These are phyloP conservation scores for Cyanoramphus novaezelandiae DNA, from an alignment of 2,113 vertebrate species.

Conservation along the genomic window DNA sequence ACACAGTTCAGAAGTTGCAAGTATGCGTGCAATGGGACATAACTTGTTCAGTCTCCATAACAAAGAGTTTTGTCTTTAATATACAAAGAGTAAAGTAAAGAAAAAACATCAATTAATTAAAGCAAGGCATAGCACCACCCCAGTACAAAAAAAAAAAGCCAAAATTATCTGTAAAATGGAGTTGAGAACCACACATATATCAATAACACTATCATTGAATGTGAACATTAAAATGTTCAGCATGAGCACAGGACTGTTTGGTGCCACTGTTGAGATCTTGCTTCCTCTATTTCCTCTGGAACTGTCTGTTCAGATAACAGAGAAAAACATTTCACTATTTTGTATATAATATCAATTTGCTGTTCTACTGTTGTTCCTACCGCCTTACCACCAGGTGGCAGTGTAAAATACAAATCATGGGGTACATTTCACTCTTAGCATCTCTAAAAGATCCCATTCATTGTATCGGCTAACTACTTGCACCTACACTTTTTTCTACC, in stretches of 20 bases:
- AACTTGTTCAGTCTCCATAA: not conserved
- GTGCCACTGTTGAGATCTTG: not conserved
- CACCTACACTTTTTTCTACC: not conserved
- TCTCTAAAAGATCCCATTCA: not conserved
- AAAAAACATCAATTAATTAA: not conserved
- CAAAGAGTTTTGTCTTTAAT: not conserved
- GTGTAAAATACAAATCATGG: not conserved
- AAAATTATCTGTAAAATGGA: not conserved
- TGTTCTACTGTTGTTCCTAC: not conserved
- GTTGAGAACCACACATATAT: not conserved
- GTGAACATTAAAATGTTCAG: not conserved
- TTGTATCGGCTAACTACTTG: not conserved
- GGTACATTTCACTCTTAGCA: not conserved
- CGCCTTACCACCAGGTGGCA: not conserved
- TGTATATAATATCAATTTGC: not conserved
- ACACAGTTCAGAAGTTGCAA: not conserved
- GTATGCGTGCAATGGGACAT: not conserved
- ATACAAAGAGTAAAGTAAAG: not conserved
- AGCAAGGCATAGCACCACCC: not conserved
- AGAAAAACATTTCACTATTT: not conserved
- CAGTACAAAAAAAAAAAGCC: not conserved
- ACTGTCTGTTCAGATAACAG: not conserved
- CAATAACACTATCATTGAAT: not conserved
- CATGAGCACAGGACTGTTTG: not conserved
- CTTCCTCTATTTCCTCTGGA: not conserved